Percentiles rank a stretch among this genome's conserved stretches.
Conservation (phyloP, 1,140 invertebrate species). For the Nymphalis io region DNA sequence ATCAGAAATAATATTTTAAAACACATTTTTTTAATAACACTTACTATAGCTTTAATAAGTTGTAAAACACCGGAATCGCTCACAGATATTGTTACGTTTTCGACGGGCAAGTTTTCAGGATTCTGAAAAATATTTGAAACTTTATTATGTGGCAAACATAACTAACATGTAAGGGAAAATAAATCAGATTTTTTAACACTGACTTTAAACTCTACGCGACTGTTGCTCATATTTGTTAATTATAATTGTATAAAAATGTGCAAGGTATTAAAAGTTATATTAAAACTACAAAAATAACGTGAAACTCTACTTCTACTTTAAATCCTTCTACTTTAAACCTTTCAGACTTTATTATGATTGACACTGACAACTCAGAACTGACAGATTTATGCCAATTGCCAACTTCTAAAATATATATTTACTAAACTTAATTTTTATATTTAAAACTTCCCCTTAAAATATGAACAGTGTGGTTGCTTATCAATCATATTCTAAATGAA, state of each 20-base stretch:
- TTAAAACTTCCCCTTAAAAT: too few relatives aligned
- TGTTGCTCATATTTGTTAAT: constrained; percentile 23
- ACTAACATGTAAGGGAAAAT: background rate
- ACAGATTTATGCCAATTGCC: too few relatives aligned
- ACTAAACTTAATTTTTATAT: too few relatives aligned
- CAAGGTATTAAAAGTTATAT: background rate
- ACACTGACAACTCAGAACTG: too few relatives aligned
- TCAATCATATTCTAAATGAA: too few relatives aligned
- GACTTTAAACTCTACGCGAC: constrained; percentile 16
- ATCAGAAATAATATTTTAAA: background rate
- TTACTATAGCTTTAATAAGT: constrained; percentile 72
- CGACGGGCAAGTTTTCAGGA: constrained; percentile 67
- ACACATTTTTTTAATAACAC: constrained; percentile 11
- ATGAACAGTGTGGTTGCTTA: too few relatives aligned
- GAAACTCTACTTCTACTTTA: background rate
- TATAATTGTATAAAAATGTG: background rate
- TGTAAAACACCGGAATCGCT: constrained; percentile 68
- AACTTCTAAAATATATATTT: too few relatives aligned
- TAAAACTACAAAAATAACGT: background rate
- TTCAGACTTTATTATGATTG: too few relatives aligned
- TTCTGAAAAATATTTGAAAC: constrained; percentile 60
- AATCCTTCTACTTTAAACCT: background rate
- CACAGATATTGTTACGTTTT: constrained; percentile 61
- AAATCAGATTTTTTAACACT: background rate
- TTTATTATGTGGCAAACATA: constrained; percentile 28